Percentiles rank a stretch among this genome's conserved stretches.
Evolutionary conservation across 2,797 vertebrate genomes (phyloP).

Genomic region (Neopelma chrysocephalum): DNA sequence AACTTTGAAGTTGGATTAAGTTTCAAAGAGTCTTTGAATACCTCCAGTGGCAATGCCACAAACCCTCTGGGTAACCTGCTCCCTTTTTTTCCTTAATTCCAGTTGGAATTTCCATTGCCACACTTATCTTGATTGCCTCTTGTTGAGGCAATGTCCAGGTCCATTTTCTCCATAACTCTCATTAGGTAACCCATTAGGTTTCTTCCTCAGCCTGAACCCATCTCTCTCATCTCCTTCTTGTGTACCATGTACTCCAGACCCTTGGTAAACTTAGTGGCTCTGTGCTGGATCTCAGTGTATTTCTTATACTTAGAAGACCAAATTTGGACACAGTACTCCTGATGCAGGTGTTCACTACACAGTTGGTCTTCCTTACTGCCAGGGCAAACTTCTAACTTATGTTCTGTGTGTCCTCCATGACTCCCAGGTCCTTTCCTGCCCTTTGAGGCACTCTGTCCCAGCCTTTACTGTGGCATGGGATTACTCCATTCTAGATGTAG

Average conservation of each 20-base stretch:
- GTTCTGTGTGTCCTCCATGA: fast-evolving
- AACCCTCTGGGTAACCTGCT: background rate
- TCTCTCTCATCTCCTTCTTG: background rate
- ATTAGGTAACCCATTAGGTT: background rate
- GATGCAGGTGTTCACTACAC: background rate
- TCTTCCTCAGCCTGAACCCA: background rate
- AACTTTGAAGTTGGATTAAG: background rate
- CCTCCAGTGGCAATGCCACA: background rate
- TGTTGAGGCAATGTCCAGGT: background rate
- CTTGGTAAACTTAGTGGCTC: background rate
- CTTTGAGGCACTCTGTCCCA: background rate
- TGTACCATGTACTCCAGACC: background rate
- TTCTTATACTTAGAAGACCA: background rate
- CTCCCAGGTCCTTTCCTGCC: background rate
- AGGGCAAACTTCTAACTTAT: background rate
- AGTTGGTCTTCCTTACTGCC: background rate
- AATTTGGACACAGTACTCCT: background rate
- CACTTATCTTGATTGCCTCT: background rate
- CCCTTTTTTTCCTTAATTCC: background rate
- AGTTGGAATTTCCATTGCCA: background rate
- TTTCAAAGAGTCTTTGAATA: background rate
- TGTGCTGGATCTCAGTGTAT: background rate
- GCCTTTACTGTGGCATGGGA: background rate
- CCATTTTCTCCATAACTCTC: background rate
- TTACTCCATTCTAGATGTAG: background rate